Evolutionary conservation across 2,113 vertebrate genomes (phyloP).

Genomic region (Glareola pratincola): DNA sequence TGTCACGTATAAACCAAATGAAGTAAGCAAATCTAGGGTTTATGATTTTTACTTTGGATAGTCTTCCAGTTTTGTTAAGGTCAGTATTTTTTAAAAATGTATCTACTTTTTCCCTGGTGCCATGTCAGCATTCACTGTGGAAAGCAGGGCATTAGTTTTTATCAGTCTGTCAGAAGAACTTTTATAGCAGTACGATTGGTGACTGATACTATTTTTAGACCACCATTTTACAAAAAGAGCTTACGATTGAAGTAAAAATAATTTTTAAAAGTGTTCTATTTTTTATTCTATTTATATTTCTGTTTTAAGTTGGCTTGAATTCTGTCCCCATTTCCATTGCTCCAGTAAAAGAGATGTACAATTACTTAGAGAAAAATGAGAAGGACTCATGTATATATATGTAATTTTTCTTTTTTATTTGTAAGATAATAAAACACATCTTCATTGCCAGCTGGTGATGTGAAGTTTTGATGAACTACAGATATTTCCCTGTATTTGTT

Average conservation of each 20-base stretch:
- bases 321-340: background rate
- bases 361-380: background rate
- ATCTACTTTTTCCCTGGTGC: background rate
- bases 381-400: rapidly evolving
- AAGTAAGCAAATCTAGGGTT: background rate
- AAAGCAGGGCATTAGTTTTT: background rate
- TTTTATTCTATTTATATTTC: background rate
- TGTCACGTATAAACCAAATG: background rate
- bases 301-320: background rate
- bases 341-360: background rate
- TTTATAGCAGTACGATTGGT: background rate
- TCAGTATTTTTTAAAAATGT: background rate
- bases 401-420: background rate
- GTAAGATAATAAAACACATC: background rate
- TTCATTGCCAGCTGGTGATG: background rate
- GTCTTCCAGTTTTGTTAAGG: background rate
- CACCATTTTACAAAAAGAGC: background rate
- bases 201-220: background rate
- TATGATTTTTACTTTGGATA: background rate
- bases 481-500: background rate
- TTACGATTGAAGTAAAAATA: background rate
- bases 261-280: background rate
- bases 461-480: background rate
- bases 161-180: background rate
- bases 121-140: background rate